Base-by-base conservation (phyloP, 2,888 invertebrate genomes). In the Rhagophthalmus giganteus region DNA sequence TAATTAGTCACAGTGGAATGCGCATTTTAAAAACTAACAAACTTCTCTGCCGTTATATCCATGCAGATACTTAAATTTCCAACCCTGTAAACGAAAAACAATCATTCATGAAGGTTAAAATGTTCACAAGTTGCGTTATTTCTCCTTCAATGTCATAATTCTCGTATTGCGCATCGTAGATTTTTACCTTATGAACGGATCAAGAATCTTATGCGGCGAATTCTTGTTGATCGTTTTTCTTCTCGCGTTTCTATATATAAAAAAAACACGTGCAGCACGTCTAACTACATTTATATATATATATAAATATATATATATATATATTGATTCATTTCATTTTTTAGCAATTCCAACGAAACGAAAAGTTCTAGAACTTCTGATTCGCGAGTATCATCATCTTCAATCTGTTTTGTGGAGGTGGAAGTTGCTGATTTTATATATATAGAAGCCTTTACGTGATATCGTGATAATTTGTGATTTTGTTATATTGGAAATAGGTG, bases 81-180 rank as follows among this genome's bases (percentile, higher is more conserved):
- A 51, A 34, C 45, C 45, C 51, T 50, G 45, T 20, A 34, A 40
- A 45, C 28, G 33, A 51, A 51, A 45, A 45, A 45, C 31, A 51
- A 51, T 40, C 37, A 39, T 39, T 28, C 31, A 45, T 39, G 51
- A 51, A 51, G 51, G 51, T 51, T 51, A 51, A 45, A 38, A 35
- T 51, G 30, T 39, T 39, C 40, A 33, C 33, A 39, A 27, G 25
- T 34, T 40, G 34, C 34, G 39, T 45, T 51, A 44, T 32, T 50
- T 44, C 24, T 34, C 31, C 16, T 44, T 50, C 51, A 51, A 51
- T 51, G 51, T 51, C 51, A 45, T 51, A 51, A 40, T 51, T 51
- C 51, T 51, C 51, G 45, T 51, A 51, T 51, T 51, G 51, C 51
- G 51, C 51, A 51, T 51, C 51, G 32, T 35, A 26, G 34, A 51